These are phyloP conservation scores for Pristionchus arcanus DNA, from an alignment of 2,888 invertebrate species.

Conservation along the genomic window DNA sequence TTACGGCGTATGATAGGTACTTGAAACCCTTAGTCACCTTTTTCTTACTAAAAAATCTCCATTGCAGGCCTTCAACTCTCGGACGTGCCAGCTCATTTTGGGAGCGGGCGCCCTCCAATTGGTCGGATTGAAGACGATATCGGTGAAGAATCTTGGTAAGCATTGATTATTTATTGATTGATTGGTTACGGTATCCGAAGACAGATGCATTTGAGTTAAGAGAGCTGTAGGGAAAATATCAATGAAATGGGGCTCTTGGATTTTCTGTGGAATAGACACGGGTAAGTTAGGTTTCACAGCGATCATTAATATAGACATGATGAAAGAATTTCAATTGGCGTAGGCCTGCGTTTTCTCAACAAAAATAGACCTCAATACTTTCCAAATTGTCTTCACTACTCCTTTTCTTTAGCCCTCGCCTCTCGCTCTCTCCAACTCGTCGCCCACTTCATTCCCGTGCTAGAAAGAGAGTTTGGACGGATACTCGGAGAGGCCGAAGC, in stretches of 20 bases:
- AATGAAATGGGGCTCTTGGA: no score
- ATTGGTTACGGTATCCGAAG: neutral
- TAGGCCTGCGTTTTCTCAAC: no score
- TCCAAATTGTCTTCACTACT: neutral
- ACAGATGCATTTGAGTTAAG: no score
- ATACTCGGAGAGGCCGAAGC: conserved; percentile 66
- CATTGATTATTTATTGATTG: neutral
- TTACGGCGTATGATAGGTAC: no score
- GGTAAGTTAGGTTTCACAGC: neutral
- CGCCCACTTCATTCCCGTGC: conserved; percentile 82
- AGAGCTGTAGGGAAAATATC: no score
- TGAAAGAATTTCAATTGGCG: no score
- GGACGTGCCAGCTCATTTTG: conserved; percentile 91
- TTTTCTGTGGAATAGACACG: neutral
- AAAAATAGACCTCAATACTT: no score
- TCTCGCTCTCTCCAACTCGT: conserved; percentile 82
- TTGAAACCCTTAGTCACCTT: no score
- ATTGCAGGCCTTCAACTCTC: conserved; percentile 75
- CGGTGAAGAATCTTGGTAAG: conserved; percentile 90
- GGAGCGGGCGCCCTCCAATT: conserved; percentile 97
- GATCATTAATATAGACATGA: neutral
- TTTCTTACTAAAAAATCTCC: neutral
- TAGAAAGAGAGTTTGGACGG: conserved; percentile 66
- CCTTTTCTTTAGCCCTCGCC: conserved; percentile 79
- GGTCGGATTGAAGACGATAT: conserved; percentile 90